phyloP scores from a whole-genome alignment of 1,140 invertebrate genomes.

The Calliopsis andreniformis region DNA sequence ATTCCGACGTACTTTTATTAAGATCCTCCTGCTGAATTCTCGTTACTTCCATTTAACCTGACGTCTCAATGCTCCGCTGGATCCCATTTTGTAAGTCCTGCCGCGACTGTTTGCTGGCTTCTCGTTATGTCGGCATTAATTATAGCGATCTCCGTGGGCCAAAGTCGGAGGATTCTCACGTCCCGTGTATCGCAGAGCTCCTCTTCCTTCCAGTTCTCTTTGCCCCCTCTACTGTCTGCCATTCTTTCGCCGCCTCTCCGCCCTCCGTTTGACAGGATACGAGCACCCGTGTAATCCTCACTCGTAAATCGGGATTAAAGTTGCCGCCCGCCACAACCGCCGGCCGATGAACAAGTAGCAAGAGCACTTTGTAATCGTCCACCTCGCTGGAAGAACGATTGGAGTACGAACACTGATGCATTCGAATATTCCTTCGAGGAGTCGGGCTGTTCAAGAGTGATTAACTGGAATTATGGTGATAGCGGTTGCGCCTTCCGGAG shows the following conservation, averaged over 20 bases:
- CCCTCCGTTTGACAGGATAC: constrained; percentile 55
- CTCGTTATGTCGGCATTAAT: constrained; percentile 63
- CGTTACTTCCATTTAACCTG: constrained; percentile 14
- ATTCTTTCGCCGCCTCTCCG: not conserved
- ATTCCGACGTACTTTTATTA: constrained; percentile 36
- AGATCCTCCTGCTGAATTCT: constrained; percentile 19
- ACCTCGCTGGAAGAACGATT: not conserved
- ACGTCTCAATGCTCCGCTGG: constrained; percentile 2
- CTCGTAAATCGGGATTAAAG: constrained; percentile 74
- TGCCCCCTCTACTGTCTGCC: not conserved
- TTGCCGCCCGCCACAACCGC: constrained; percentile 50
- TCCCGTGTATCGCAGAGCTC: not conserved
- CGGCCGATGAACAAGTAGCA: constrained; percentile 8
- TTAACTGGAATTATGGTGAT: not conserved
- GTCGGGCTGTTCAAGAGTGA: not conserved
- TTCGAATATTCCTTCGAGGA: not conserved
- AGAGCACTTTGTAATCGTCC: constrained; percentile 1
- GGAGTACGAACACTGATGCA: not conserved
- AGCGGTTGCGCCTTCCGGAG: too few species aligned
- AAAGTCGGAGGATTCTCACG: not conserved
- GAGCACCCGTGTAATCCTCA: constrained; percentile 67
- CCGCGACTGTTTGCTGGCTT: constrained; percentile 34
- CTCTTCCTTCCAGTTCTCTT: not conserved
- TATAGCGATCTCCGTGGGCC: constrained; percentile 51
- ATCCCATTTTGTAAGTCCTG: constrained; percentile 14